Percentiles rank a stretch among this genome's conserved stretches.
Evolutionary conservation across 2,113 vertebrate species (phyloP).

Genomic region (Arenaria interpres): DNA sequence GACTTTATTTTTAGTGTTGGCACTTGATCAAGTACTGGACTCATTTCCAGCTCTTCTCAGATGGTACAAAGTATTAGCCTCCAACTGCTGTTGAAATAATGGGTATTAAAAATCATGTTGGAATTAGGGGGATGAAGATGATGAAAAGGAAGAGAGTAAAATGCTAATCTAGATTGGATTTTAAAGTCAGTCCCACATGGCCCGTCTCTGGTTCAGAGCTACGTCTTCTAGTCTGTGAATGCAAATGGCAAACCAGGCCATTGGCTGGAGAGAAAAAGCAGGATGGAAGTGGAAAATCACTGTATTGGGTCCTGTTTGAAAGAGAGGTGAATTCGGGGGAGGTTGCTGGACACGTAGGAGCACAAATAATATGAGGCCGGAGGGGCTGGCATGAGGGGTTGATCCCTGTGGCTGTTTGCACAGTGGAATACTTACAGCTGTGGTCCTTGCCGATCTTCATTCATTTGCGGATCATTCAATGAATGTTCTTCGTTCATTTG

Average conservation of each 20-base stretch:
- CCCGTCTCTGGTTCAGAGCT: background rate
- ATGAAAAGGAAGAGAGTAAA: background rate
- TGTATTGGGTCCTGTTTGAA: background rate
- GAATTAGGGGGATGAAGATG: background rate
- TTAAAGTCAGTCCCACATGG: background rate
- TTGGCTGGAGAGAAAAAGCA: accelerated
- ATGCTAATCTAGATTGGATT: background rate
- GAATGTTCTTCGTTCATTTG: background rate
- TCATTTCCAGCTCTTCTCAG: slow-evolving; percentile 32
- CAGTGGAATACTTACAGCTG: accelerated
- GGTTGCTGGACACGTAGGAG: background rate
- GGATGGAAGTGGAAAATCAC: background rate
- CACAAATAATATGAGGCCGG: background rate
- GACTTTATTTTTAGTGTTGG: slow-evolving; percentile 63
- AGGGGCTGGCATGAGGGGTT: background rate
- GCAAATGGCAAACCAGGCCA: background rate
- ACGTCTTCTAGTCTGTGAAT: background rate
- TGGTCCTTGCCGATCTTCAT: background rate
- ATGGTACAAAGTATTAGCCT: background rate
- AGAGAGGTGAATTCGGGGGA: background rate
- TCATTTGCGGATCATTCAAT: background rate
- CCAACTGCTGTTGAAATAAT: slow-evolving; percentile 24
- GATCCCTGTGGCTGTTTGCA: background rate
- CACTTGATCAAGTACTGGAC: background rate
- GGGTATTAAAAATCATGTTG: slow-evolving; percentile 34